phyloP scores from a whole-genome alignment of 2,797 vertebrate genomes.

The Xiphorhynchus erythropygius region DNA sequence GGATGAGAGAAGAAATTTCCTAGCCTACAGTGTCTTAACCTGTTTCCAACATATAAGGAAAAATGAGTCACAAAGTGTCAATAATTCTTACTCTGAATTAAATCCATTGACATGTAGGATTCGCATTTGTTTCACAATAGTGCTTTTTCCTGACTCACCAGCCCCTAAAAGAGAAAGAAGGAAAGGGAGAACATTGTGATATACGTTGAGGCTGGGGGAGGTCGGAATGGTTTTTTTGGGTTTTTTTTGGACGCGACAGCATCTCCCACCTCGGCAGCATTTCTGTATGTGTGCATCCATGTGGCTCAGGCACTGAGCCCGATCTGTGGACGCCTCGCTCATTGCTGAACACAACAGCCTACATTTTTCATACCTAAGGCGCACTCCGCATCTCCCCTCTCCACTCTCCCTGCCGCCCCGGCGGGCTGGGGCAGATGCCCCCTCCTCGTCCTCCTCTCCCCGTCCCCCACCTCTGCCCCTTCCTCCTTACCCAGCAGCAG shows the following conservation, averaged over 20 bases:
- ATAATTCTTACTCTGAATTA: slow-evolving; percentile 90
- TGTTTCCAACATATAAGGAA: not conserved
- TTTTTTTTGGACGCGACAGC: not conserved
- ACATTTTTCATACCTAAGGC: not conserved
- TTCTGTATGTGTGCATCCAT: slow-evolving; percentile 30
- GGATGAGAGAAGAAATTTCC: not conserved
- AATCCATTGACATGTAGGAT: slow-evolving; percentile 98
- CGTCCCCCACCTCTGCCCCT: not conserved
- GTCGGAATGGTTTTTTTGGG: not conserved
- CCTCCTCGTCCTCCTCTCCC: not conserved
- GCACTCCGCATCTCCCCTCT: not conserved
- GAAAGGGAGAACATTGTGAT: slow-evolving; percentile 46
- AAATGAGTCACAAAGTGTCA: slow-evolving; percentile 23
- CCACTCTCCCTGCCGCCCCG: not conserved
- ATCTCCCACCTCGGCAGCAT: slow-evolving; percentile 22
- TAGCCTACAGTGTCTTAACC: not conserved
- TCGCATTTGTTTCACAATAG: slow-evolving; percentile 98
- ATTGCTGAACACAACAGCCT: not conserved
- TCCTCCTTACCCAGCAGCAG: slow-evolving; percentile 90
- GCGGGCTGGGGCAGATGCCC: not conserved
- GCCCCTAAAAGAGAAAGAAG: slow-evolving; percentile 84
- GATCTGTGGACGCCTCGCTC: not conserved
- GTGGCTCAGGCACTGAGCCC: slow-evolving; percentile 28
- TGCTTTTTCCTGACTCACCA: slow-evolving; percentile 98
- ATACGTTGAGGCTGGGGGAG: not conserved